Conservation (phyloP, 37 sponge, comb jelly and placozoan species). For the Ephydatia muelleri region DNA sequence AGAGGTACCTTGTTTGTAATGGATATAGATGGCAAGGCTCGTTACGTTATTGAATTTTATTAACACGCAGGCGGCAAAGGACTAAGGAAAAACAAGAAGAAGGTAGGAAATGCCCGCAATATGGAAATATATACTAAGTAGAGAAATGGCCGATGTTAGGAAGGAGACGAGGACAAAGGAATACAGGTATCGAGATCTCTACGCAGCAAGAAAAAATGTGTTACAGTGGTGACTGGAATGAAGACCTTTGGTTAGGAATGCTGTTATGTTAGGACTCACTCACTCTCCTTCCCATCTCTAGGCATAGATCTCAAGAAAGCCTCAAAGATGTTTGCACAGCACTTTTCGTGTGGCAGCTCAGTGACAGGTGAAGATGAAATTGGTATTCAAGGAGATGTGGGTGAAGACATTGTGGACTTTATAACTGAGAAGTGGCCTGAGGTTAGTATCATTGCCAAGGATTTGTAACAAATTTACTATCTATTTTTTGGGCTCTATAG, state of each 20-base stretch:
- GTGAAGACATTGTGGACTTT: slow-evolving; percentile 76
- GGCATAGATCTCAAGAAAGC: slow-evolving; percentile 95
- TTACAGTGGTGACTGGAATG: slow-evolving; percentile 92
- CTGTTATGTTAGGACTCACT: background rate
- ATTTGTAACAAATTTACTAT: background rate
- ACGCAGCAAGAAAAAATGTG: slow-evolving; percentile 88
- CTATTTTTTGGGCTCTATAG: slow-evolving; percentile 15
- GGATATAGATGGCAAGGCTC: background rate
- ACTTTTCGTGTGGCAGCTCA: slow-evolving; percentile 96
- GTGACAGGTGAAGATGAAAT: slow-evolving; percentile 98
- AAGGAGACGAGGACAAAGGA: slow-evolving; percentile 2
- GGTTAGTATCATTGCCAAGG: slow-evolving; percentile 31
- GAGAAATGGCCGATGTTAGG: background rate
- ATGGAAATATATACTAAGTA: background rate
- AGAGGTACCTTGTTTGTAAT: slow-evolving; percentile 45
- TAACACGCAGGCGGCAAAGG: slow-evolving; percentile 77
- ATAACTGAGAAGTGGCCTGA: slow-evolving; percentile 88
- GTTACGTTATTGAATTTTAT: background rate
- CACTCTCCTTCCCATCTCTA: background rate
- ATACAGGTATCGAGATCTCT: slow-evolving; percentile 38
- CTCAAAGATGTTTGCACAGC: slow-evolving; percentile 84
- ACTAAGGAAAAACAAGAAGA: slow-evolving; percentile 80
- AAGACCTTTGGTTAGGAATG: slow-evolving; percentile 81
- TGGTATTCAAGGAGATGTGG: slow-evolving; percentile 92
- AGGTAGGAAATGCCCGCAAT: slow-evolving; percentile 34